Conservation (phyloP, 2,113 vertebrate genomes). For the Podarcis muralis region DNA sequence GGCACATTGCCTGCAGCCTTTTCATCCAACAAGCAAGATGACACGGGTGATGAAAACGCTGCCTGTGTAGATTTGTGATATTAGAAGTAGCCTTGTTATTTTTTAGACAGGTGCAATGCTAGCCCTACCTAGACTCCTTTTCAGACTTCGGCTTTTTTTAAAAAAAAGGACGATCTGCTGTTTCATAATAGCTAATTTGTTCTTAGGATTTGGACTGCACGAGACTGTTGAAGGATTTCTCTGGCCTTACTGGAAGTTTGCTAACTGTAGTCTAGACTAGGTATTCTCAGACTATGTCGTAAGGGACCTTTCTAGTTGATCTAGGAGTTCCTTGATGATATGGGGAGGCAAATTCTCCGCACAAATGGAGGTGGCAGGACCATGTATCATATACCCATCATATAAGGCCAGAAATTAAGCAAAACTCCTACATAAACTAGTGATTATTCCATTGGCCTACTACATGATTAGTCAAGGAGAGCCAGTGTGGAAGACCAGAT, state of each 20-base stretch:
- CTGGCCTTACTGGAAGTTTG: constrained; percentile 22
- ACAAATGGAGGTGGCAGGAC: background rate
- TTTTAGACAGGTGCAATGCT: constrained; percentile 40
- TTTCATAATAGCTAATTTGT: constrained; percentile 54
- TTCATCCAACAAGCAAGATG: constrained; percentile 52
- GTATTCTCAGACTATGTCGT: constrained; percentile 3
- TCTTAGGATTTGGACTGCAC: constrained; percentile 33
- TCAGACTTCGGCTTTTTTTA: constrained; percentile 6
- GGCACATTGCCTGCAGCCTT: constrained; percentile 22
- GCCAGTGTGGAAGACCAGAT: background rate
- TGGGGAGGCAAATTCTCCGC: background rate
- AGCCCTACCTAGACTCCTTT: constrained; percentile 25
- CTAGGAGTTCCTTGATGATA: background rate
- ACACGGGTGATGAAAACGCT: constrained; percentile 38
- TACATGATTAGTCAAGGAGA: background rate
- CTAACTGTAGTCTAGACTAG: constrained; percentile 24
- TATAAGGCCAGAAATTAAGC: background rate
- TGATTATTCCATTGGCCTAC: background rate
- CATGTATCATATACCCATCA: background rate
- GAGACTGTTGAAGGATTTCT: constrained; percentile 44
- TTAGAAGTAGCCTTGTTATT: constrained; percentile 44
- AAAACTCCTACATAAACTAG: background rate
- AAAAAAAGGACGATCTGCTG: constrained; percentile 6
- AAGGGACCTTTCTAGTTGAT: background rate
- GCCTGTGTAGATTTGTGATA: constrained; percentile 39